Conservation (phyloP, 2,113 vertebrate species). For the Sinocyclocheilus maitianheensis region DNA sequence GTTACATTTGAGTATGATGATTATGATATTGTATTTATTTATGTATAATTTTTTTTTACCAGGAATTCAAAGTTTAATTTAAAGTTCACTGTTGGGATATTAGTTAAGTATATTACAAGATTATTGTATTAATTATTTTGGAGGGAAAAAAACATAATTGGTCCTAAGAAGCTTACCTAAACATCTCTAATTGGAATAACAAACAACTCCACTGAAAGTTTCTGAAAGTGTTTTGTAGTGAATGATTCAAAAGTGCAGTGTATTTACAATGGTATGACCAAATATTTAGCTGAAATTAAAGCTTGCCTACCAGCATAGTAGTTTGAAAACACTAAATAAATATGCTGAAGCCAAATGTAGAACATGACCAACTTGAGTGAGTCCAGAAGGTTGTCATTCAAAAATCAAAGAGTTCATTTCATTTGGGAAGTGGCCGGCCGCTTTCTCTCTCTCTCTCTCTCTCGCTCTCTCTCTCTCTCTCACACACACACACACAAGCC, state of each 20-base stretch:
- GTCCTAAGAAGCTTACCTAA: no score
- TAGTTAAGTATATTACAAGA: background rate
- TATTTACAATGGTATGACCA: background rate
- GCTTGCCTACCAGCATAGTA: background rate
- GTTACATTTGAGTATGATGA: no score
- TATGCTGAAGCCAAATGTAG: conserved; percentile 5
- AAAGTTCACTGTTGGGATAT: background rate
- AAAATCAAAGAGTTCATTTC: conserved; percentile 33
- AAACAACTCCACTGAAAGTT: no score
- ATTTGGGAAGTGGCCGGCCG: background rate
- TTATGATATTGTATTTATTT: no score
- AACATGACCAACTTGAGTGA: conserved; percentile 13
- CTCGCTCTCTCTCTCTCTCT: conserved; percentile 1
- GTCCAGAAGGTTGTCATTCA: conserved; percentile 33
- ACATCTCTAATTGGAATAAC: background rate
- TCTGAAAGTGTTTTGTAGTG: background rate
- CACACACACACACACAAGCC: conserved; percentile 4
- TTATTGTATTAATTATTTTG: background rate
- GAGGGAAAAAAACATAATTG: no score
- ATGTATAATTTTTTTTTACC: background rate
- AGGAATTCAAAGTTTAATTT: background rate
- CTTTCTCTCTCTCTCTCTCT: conserved; percentile 13
- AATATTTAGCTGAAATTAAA: background rate
- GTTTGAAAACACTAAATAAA: conserved; percentile 21
- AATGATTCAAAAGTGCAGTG: background rate